Evolutionary conservation across 2,113 vertebrate species (phyloP).

Genomic region (Entomyzon cyanotis): DNA sequence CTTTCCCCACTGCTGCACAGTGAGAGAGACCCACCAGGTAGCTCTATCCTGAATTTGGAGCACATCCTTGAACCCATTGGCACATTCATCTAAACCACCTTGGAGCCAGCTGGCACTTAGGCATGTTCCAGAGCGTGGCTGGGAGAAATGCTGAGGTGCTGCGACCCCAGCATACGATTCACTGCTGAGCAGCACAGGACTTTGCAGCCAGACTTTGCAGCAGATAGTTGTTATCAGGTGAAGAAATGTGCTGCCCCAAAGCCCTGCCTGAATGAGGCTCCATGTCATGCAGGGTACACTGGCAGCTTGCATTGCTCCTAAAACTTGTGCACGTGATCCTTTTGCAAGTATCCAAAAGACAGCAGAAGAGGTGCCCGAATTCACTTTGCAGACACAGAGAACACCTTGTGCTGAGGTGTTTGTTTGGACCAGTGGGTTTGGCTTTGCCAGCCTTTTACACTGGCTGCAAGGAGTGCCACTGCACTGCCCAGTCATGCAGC

Average conservation of each 20-base stretch:
- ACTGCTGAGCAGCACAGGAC: background rate
- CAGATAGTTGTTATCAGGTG: background rate
- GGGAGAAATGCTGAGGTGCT: background rate
- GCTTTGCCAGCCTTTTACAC: background rate
- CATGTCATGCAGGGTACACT: background rate
- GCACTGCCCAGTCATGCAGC: background rate
- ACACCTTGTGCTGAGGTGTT: fast-evolving
- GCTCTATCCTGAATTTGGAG: background rate
- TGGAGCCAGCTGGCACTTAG: background rate
- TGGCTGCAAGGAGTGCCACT: background rate
- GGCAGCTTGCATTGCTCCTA: background rate
- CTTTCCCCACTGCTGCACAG: background rate
- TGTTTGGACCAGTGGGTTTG: background rate
- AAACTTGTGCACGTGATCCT: fast-evolving
- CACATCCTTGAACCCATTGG: background rate
- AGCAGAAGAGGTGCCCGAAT: fast-evolving
- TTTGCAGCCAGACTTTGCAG: background rate
- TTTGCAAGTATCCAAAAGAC: background rate
- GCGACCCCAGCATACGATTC: fast-evolving
- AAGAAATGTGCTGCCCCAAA: background rate
- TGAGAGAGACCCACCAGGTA: background rate
- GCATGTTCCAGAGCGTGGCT: background rate
- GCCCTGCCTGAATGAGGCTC: background rate
- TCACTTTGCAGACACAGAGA: background rate
- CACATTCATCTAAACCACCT: background rate